Conservation (phyloP, 2,113 vertebrate genomes). For the Oncorhynchus nerka region DNA sequence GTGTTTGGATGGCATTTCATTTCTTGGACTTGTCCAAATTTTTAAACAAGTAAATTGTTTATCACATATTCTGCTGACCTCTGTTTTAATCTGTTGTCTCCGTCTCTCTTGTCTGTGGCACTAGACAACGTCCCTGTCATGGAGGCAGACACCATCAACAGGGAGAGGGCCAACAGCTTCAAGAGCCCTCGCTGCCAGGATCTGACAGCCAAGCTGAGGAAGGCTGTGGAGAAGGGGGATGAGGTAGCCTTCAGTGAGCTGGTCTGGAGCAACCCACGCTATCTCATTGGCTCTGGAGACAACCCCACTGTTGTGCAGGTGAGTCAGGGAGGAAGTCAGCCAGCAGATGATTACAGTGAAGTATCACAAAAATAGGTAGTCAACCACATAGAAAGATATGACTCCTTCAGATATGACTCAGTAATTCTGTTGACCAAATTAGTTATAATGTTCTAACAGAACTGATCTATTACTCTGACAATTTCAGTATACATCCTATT, state of each 20-base stretch:
- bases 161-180: conserved; percentile 93
- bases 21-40: too few species aligned
- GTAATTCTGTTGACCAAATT: too few species aligned
- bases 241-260: conserved; percentile 78
- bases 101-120: neutral
- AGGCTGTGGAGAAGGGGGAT: conserved; percentile 90
- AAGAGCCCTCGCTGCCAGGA: conserved; percentile 93
- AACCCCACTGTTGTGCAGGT: conserved; percentile 97
- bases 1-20: too few species aligned
- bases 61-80: too few species aligned
- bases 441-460: too few species aligned
- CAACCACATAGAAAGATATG: too few species aligned
- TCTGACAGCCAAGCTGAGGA: conserved; percentile 89
- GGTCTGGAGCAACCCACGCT: conserved; percentile 93
- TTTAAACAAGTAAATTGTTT: too few species aligned
- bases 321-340: neutral
- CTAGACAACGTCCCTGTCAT: conserved; percentile 50
- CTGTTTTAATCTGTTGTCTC: neutral
- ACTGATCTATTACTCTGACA: too few species aligned
- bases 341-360: too few species aligned
- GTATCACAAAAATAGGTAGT: too few species aligned
- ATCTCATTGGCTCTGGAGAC: conserved; percentile 97
- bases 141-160: conserved; percentile 84
- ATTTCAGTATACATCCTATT: neutral
- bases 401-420: too few species aligned